Conservation (phyloP, 2,888 invertebrate species). For the Rhogogaster chlorosoma region DNA sequence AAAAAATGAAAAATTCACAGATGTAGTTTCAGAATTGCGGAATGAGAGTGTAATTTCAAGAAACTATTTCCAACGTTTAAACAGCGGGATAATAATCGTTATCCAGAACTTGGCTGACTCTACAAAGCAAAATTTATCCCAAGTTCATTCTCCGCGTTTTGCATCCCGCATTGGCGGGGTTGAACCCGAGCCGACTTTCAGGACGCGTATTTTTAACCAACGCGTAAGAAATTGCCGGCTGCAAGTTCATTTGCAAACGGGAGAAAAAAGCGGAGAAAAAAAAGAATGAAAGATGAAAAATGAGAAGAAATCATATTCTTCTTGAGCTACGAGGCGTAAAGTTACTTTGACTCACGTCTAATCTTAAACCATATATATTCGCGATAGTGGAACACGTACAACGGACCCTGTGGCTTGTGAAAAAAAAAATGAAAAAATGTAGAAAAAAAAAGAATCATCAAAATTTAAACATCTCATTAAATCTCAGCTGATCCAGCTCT, state of each 20-base stretch:
- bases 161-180: background rate
- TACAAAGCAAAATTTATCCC: background rate
- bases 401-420: background rate
- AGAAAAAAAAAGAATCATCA: background rate
- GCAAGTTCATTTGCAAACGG: slow-evolving; percentile 49
- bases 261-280: background rate
- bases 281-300: background rate
- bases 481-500: background rate
- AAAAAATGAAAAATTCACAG: background rate
- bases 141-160: background rate
- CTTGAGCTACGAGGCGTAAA: background rate
- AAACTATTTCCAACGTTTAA: background rate
- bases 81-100: background rate
- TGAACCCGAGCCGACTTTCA: background rate
- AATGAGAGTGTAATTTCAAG: background rate
- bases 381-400: background rate
- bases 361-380: slow-evolving; percentile 9
- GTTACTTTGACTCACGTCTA: slow-evolving; percentile 48
- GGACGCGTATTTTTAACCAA: slow-evolving; percentile 46
- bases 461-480: background rate
- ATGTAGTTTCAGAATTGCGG: background rate
- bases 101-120: background rate
- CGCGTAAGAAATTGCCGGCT: slow-evolving; percentile 28
- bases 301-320: background rate
- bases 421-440: background rate